phyloP scores from a whole-genome alignment of 2,888 invertebrate genomes.

The Clostera curtula region DNA sequence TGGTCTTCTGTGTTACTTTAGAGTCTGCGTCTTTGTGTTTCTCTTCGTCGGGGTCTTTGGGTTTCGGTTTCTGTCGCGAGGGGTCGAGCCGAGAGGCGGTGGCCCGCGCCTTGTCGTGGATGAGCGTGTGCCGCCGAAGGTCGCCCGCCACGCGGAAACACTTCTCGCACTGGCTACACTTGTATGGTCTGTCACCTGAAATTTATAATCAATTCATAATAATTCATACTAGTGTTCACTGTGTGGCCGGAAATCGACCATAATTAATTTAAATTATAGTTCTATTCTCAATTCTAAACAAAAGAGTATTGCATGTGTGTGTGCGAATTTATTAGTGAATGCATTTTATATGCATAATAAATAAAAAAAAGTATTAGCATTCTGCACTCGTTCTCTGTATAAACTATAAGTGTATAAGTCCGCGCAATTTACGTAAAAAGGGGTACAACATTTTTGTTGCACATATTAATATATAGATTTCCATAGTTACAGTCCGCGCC shows the following conservation, averaged over 20 bases:
- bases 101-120: slow-evolving; percentile 74
- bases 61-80: slow-evolving; percentile 17
- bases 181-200: slow-evolving; percentile 82
- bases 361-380: no score
- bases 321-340: no score
- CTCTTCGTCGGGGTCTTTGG: slow-evolving; percentile 6
- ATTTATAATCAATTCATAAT: neutral
- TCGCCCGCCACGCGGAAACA: slow-evolving; percentile 89
- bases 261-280: neutral
- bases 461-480: no score
- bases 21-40: slow-evolving; percentile 2
- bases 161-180: slow-evolving; percentile 84
- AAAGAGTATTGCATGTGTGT: no score
- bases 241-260: neutral
- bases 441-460: no score
- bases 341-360: no score
- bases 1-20: slow-evolving; percentile 6
- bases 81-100: slow-evolving; percentile 26
- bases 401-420: no score
- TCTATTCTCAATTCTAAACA: no score
- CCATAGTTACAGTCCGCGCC: no score
- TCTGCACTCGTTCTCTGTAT: no score
- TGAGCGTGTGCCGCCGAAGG: slow-evolving; percentile 85
- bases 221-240: neutral
- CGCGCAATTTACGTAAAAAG: no score